A percentile compares a stretch with the other conserved stretches of the same genome.
phyloP scores from a whole-genome alignment of 2,113 vertebrate genomes.

The Acrocephalus arundinaceus region DNA sequence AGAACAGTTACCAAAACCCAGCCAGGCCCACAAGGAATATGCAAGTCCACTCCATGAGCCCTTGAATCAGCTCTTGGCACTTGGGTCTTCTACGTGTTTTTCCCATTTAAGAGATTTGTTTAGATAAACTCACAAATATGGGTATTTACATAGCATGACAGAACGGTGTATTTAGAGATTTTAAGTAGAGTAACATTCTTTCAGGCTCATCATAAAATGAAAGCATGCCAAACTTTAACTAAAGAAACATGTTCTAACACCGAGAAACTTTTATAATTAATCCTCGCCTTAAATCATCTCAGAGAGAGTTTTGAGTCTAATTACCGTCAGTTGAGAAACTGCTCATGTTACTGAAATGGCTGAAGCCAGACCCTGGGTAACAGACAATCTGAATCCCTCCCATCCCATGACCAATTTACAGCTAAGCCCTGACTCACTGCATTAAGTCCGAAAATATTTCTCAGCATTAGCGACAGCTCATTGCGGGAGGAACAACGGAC shows the following conservation, averaged over 20 bases:
- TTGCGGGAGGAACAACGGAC: background rate
- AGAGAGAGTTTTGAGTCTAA: conserved; percentile 25
- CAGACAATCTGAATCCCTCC: conserved; percentile 19
- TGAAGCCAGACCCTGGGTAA: conserved; percentile 11
- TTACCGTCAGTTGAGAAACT: conserved; percentile 6
- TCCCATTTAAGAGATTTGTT: background rate
- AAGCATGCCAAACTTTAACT: background rate
- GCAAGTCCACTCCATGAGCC: background rate
- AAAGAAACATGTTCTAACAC: conserved; percentile 39
- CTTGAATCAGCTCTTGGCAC: background rate
- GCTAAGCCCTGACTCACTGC: conserved; percentile 37
- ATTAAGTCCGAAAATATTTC: background rate
- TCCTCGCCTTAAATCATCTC: conserved; percentile 30
- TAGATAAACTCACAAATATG: conserved; percentile 6
- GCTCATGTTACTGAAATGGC: conserved; percentile 10
- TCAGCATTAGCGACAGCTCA: background rate
- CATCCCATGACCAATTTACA: conserved; percentile 11
- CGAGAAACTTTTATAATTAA: conserved; percentile 34
- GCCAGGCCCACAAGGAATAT: background rate
- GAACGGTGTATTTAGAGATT: background rate
- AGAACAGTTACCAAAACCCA: background rate
- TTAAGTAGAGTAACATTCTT: background rate
- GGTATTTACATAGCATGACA: background rate
- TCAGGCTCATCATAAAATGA: background rate
- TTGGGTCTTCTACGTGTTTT: background rate